Conservation (phyloP, 2,797 vertebrate genomes). For the Enteromius afrohamiltoni region DNA sequence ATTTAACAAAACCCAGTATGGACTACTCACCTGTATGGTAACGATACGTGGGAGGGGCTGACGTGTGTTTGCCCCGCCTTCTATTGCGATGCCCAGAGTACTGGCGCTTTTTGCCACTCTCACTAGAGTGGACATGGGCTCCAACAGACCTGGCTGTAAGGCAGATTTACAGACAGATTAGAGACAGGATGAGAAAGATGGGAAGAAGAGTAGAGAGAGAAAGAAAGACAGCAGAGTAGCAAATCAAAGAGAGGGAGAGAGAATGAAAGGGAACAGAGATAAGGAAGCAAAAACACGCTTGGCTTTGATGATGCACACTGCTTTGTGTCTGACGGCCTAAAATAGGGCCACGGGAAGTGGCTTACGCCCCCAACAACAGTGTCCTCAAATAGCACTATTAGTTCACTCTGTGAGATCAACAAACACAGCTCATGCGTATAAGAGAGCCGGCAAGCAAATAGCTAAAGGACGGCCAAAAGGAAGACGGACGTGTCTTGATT, state of each 20-base stretch:
- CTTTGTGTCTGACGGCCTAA: conserved; percentile 26
- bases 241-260: conserved; percentile 45
- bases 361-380: conserved; percentile 6
- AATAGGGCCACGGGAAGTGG: conserved; percentile 12
- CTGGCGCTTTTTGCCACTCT: conserved; percentile 89
- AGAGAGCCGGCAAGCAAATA: conserved; percentile 10
- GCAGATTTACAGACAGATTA: conserved; percentile 35
- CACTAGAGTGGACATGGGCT: conserved; percentile 89
- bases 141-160: conserved; percentile 89
- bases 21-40: conserved; percentile 89
- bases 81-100: conserved; percentile 96
- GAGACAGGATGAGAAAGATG: conserved; percentile 19
- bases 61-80: conserved; percentile 95
- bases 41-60: conserved; percentile 96
- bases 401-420: background rate
- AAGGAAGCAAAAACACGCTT: conserved; percentile 18
- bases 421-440: conserved; percentile 6
- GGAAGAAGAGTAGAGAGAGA: conserved; percentile 10
- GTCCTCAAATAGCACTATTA: conserved; percentile 28
- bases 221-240: conserved; percentile 18
- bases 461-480: conserved; percentile 14
- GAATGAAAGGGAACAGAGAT: conserved; percentile 38
- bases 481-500: conserved; percentile 33
- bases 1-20: background rate
- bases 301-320: conserved; percentile 48